phyloP scores from a whole-genome alignment of 2,888 invertebrate genomes.

The Protonemura montana region DNA sequence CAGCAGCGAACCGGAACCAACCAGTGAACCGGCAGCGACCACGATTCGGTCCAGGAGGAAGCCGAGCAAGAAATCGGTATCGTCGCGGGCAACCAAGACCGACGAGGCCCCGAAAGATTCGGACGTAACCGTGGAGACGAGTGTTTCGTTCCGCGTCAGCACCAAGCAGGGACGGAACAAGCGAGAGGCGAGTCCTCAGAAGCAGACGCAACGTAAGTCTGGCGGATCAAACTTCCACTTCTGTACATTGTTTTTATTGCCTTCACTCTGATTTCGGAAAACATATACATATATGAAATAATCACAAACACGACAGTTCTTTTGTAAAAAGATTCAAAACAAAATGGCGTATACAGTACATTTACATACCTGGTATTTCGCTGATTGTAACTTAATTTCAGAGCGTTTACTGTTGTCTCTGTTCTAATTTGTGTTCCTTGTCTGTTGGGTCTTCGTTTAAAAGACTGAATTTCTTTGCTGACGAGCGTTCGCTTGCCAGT shows the following conservation, averaged over 20 bases:
- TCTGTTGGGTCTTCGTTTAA: background rate
- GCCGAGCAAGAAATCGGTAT: conserved; percentile 58
- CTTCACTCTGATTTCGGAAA: background rate
- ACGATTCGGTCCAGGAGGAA: conserved; percentile 57
- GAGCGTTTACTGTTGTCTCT: background rate
- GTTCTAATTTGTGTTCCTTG: background rate
- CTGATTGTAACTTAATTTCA: background rate
- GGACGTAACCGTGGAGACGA: conserved; percentile 79
- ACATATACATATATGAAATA: background rate
- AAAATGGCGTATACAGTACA: background rate
- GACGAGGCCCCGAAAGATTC: conserved; percentile 54
- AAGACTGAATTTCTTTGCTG: background rate
- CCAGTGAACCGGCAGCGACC: conserved; percentile 52
- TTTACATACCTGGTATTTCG: background rate
- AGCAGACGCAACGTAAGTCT: background rate
- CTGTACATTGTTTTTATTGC: background rate
- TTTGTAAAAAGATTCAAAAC: background rate
- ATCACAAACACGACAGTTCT: background rate
- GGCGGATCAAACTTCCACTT: background rate
- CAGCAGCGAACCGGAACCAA: conserved; percentile 52
- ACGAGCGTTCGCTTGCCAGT: background rate
- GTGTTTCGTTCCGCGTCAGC: conserved; percentile 81
- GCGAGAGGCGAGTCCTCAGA: conserved; percentile 22
- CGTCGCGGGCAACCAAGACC: conserved; percentile 52
- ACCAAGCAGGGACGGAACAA: conserved; percentile 63